Percentiles rank a stretch among this genome's conserved stretches.
These are phyloP conservation scores for Odontamblyopus rebecca DNA, from an alignment of 2,797 vertebrate genomes.

Conservation along the genomic window DNA sequence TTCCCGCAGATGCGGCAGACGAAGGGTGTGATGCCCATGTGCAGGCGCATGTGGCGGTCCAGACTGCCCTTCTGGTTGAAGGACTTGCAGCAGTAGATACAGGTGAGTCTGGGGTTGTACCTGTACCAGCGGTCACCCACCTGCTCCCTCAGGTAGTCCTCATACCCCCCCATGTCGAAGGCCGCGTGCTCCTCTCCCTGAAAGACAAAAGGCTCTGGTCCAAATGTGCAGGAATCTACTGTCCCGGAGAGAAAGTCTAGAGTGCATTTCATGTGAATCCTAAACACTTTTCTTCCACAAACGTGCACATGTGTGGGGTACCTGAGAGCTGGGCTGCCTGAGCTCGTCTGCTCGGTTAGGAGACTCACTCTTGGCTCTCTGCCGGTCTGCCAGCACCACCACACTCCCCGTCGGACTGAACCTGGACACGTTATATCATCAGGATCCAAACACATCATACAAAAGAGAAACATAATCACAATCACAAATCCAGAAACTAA, in stretches of 20 bases:
- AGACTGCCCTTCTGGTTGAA: constrained; percentile 99
- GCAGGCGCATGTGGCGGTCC: constrained; percentile 96
- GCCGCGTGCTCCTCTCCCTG: constrained; percentile 89
- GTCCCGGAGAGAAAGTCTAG: not conserved
- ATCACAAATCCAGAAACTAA: too few species aligned
- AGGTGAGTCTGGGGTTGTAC: constrained; percentile 96
- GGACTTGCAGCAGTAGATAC: constrained; percentile 98
- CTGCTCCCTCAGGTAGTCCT: constrained; percentile 96
- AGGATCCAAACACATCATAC: not conserved
- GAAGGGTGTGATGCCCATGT: constrained; percentile 98
- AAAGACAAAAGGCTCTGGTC: not conserved
- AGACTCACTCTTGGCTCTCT: constrained; percentile 94
- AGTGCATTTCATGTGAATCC: too few species aligned
- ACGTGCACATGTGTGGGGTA: constrained; percentile 48
- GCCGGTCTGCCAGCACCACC: constrained; percentile 86
- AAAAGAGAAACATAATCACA: not conserved
- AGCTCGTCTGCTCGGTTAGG: constrained; percentile 89
- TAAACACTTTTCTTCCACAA: too few species aligned
- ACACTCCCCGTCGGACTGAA: constrained; percentile 95
- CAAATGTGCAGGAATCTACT: not conserved
- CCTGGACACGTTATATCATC: constrained; percentile 65
- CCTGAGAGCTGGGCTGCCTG: constrained; percentile 90
- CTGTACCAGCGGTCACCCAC: constrained; percentile 98
- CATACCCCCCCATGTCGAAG: constrained; percentile 93
- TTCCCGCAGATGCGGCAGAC: constrained; percentile 98